Conservation (phyloP, 2,888 invertebrate genomes). For the Lacanobia oleracea region DNA sequence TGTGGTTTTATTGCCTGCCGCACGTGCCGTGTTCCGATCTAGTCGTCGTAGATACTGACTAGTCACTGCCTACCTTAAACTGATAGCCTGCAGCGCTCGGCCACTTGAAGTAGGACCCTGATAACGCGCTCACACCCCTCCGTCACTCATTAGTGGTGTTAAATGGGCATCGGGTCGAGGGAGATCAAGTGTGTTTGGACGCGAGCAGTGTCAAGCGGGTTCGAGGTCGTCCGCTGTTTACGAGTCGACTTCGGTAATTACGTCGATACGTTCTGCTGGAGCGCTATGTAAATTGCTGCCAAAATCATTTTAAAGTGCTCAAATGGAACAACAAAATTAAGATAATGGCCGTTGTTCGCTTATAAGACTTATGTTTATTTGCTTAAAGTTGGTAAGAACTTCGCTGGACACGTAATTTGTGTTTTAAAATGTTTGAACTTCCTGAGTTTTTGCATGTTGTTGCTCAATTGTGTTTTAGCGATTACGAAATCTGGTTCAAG, state of each 20-base stretch:
- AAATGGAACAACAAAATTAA: slow-evolving; percentile 63
- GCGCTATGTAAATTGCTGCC: slow-evolving; percentile 77
- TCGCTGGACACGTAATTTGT: slow-evolving; percentile 50
- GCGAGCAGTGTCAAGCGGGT: slow-evolving; percentile 77
- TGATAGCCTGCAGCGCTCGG: slow-evolving; percentile 43
- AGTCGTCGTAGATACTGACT: slow-evolving; percentile 58
- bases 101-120: slow-evolving; percentile 52
- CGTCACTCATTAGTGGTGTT: slow-evolving; percentile 53
- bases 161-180: slow-evolving; percentile 53
- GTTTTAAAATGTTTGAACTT: slow-evolving; percentile 53
- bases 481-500: slow-evolving; percentile 27
- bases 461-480: slow-evolving; percentile 27
- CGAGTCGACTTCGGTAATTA: slow-evolving; percentile 77
- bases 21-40: slow-evolving; percentile 68
- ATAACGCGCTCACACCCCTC: slow-evolving; percentile 57
- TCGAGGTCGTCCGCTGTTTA: slow-evolving; percentile 84
- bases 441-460: slow-evolving; percentile 42
- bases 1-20: slow-evolving; percentile 70
- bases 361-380: slow-evolving; percentile 64
- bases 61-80: slow-evolving; percentile 52
- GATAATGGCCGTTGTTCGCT: slow-evolving; percentile 61
- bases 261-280: slow-evolving; percentile 70
- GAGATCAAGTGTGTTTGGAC: slow-evolving; percentile 74
- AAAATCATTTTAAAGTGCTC: slow-evolving; percentile 75
- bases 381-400: slow-evolving; percentile 51